phyloP scores from a whole-genome alignment of 1,140 invertebrate species.

The Neelides sp. region DNA sequence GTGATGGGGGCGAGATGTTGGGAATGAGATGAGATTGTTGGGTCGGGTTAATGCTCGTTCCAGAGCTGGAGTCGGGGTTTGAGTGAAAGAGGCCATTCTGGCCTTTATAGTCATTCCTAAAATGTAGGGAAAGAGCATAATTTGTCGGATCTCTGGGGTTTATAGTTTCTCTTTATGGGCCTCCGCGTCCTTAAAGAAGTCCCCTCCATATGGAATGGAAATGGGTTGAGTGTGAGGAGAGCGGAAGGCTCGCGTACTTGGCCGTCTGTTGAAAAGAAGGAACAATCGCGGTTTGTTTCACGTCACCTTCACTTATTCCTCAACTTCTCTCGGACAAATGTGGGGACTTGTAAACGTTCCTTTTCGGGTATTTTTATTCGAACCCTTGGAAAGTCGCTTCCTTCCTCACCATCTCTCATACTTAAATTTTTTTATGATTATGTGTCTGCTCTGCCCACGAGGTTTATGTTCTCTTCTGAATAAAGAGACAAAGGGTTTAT shows the following conservation, averaged over 20 bases:
- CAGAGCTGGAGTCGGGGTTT: slow-evolving; percentile 6
- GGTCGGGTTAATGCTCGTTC: slow-evolving; percentile 14
- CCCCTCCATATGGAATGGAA: neutral
- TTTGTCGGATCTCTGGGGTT: slow-evolving; percentile 3
- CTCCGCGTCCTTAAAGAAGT: neutral
- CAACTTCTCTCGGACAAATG: no score
- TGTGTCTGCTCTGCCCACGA: no score
- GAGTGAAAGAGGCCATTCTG: slow-evolving; percentile 9
- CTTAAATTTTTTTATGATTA: neutral
- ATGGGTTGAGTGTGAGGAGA: neutral
- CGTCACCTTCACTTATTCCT: no score
- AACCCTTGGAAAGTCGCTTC: no score
- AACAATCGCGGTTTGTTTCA: no score
- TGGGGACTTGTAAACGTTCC: no score
- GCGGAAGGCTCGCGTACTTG: no score
- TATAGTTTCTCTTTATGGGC: slow-evolving; percentile 5
- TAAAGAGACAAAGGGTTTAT: neutral
- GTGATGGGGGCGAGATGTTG: no score
- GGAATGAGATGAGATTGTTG: no score
- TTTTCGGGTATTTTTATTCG: no score
- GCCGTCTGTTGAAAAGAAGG: no score
- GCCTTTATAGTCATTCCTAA: slow-evolving; percentile 11
- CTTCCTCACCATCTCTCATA: neutral
- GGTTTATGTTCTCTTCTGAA: no score
- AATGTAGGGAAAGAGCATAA: slow-evolving; percentile 10